phyloP scores from a whole-genome alignment of 1,140 invertebrate genomes.

The Cherax quadricarinatus region DNA sequence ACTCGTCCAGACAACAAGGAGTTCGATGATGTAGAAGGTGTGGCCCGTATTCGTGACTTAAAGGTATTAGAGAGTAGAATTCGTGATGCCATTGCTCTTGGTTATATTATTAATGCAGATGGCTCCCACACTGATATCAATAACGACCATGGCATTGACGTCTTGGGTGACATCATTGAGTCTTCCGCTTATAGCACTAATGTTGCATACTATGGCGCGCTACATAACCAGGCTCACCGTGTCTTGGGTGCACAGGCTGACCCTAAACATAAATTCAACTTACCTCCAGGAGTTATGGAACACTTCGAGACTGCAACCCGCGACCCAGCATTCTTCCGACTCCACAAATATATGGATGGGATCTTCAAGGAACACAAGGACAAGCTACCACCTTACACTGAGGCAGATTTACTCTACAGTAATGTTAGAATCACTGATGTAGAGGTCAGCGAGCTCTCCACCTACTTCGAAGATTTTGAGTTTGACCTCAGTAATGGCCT shows the following conservation, averaged over 20 bases:
- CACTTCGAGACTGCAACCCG: slow-evolving; percentile 72
- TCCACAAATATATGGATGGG: slow-evolving; percentile 74
- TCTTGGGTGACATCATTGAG: slow-evolving; percentile 74
- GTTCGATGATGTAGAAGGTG: slow-evolving; percentile 76
- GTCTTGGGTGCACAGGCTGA: slow-evolving; percentile 73
- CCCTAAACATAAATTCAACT: slow-evolving; percentile 72
- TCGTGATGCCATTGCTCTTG: slow-evolving; percentile 82
- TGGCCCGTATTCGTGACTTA: slow-evolving; percentile 76
- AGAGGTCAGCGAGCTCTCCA: slow-evolving; percentile 76
- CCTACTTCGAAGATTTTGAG: slow-evolving; percentile 80
- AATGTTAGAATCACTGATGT: slow-evolving; percentile 50
- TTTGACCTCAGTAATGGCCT: slow-evolving; percentile 78
- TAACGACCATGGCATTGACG: slow-evolving; percentile 73
- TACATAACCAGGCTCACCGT: slow-evolving; percentile 74
- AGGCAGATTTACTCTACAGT: slow-evolving; percentile 76
- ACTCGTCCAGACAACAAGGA: slow-evolving; percentile 79
- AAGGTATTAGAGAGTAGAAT: slow-evolving; percentile 81
- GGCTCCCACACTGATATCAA: slow-evolving; percentile 39
- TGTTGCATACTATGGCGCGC: slow-evolving; percentile 72
- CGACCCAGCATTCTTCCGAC: slow-evolving; percentile 75
- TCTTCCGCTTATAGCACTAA: slow-evolving; percentile 67
- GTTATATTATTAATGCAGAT: slow-evolving; percentile 78
- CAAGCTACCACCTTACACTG: slow-evolving; percentile 81
- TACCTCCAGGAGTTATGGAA: slow-evolving; percentile 72
- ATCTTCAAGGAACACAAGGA: slow-evolving; percentile 79